phyloP scores from a whole-genome alignment of 2,888 invertebrate genomes.

The Podabrus alpinus region DNA sequence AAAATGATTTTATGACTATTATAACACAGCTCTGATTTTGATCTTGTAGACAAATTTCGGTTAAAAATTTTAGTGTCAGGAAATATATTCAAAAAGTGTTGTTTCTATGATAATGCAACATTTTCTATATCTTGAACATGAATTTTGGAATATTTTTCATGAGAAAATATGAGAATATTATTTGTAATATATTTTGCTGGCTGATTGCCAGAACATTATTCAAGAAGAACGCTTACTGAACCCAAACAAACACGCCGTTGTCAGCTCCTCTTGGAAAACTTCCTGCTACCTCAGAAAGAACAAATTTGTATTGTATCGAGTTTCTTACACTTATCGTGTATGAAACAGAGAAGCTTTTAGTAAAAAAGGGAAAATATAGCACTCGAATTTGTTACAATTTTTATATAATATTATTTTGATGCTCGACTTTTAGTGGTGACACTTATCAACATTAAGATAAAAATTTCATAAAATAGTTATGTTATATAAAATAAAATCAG shows the following conservation, averaged over 20 bases:
- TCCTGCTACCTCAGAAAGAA: slow-evolving; percentile 6
- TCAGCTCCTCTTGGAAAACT: slow-evolving; percentile 5
- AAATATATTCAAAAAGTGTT: slow-evolving; percentile 1
- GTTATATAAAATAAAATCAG: background rate
- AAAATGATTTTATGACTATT: background rate
- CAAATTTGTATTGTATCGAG: slow-evolving; percentile 17
- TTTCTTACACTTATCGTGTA: slow-evolving; percentile 3
- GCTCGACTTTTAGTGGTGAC: background rate
- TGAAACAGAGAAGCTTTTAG: slow-evolving; percentile 15
- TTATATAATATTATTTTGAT: slow-evolving; percentile 4
- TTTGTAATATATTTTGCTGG: slow-evolving; percentile 5
- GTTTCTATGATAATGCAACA: background rate
- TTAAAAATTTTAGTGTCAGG: background rate
- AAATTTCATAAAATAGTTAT: background rate
- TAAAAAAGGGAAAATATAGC: background rate
- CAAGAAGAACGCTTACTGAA: slow-evolving; percentile 2
- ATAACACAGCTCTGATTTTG: background rate
- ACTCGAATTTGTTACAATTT: slow-evolving; percentile 11
- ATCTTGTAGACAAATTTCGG: background rate
- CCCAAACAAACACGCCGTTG: slow-evolving; percentile 8
- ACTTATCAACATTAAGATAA: background rate
- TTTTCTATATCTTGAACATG: background rate
- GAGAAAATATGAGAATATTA: background rate
- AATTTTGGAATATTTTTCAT: slow-evolving; percentile 2
- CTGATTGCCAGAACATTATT: slow-evolving; percentile 1